Evolutionary conservation across 2,113 vertebrate species (phyloP).

Genomic region (Phyllostomus discolor): DNA sequence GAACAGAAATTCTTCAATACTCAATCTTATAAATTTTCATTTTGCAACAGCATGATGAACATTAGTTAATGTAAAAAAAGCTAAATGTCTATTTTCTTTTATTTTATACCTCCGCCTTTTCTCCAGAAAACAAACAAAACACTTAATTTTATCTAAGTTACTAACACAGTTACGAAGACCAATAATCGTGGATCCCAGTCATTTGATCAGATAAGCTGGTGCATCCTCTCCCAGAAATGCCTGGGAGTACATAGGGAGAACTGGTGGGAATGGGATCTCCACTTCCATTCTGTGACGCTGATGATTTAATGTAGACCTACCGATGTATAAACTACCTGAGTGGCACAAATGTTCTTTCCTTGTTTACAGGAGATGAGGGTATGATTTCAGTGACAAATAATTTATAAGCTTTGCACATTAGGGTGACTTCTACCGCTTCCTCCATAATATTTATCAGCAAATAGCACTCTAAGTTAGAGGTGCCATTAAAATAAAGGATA

Average conservation of each 20-base stretch:
- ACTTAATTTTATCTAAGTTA: background rate
- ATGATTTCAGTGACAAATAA: background rate
- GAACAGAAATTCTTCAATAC: background rate
- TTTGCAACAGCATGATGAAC: background rate
- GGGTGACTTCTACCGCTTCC: background rate
- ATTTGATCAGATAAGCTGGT: background rate
- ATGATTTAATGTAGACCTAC: conserved; percentile 32
- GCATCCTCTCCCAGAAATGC: background rate
- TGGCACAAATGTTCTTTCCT: background rate
- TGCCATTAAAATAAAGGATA: background rate
- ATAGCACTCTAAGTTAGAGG: background rate
- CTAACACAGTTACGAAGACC: background rate
- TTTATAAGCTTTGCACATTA: background rate
- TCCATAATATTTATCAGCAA: background rate
- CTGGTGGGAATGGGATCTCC: conserved; percentile 28
- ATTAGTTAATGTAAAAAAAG: background rate
- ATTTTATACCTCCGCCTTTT: background rate
- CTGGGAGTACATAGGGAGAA: background rate
- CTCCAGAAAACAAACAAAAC: background rate
- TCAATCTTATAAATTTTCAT: background rate
- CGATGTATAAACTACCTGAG: conserved; percentile 63
- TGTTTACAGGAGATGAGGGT: background rate
- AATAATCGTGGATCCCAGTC: background rate
- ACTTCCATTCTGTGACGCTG: background rate
- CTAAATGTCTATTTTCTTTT: background rate